Conservation (phyloP, 2,113 vertebrate species). For the Pica pica region DNA sequence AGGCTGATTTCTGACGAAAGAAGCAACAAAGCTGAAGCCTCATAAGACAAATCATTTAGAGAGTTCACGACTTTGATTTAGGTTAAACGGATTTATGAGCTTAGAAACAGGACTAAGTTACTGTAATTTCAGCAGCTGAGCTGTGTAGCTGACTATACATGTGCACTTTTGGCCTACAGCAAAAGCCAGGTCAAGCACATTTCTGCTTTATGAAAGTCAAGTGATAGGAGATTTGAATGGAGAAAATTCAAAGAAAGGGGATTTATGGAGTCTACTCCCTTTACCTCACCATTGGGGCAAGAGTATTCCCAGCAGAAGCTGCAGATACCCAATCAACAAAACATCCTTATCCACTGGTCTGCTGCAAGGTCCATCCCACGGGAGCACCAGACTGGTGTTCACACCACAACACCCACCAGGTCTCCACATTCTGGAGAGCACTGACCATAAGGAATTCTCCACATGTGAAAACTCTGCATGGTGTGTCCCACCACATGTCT, state of each 20-base stretch:
- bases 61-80: background rate
- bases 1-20: background rate
- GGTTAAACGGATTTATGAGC: background rate
- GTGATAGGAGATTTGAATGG: background rate
- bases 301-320: background rate
- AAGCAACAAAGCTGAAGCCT: background rate
- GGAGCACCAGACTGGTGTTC: background rate
- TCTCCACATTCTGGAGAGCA: accelerated
- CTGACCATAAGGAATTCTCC: background rate
- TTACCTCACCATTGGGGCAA: background rate
- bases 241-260: background rate
- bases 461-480: accelerated
- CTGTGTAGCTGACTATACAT: background rate
- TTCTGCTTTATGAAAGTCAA: background rate
- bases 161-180: background rate
- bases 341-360: background rate
- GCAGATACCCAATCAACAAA: background rate
- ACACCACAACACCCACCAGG: background rate
- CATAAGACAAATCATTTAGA: background rate
- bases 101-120: background rate
- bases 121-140: background rate
- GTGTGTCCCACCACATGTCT: background rate
- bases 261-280: background rate
- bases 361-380: background rate
- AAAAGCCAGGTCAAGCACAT: background rate